A percentile compares a stretch with the other conserved stretches of the same genome.
Conservation (phyloP, 2,888 invertebrate genomes). For the Agonum fuliginosum region DNA sequence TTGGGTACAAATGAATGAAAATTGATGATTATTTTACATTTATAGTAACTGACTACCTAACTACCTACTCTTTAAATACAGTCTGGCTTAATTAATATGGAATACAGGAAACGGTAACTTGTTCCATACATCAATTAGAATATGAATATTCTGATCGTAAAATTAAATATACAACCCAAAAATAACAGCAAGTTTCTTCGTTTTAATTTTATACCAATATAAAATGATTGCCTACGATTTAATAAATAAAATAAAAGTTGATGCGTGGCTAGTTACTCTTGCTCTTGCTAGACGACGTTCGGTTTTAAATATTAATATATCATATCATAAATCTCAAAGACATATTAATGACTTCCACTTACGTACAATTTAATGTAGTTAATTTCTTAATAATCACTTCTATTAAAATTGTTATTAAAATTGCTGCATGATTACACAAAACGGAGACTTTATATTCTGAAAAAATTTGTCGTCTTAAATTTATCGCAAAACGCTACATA, state of each 20-base stretch:
- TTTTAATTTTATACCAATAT: too few species aligned
- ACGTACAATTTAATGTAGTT: constrained; percentile 3
- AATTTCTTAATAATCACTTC: constrained; percentile 27
- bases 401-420: constrained; percentile 19
- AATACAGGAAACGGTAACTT: too few species aligned
- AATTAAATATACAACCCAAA: neutral
- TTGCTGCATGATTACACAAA: neutral
- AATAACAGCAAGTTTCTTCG: too few species aligned
- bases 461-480: too few species aligned
- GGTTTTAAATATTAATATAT: constrained; percentile 17
- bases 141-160: neutral
- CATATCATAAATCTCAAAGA: neutral
- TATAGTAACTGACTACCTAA: too few species aligned
- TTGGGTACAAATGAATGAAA: too few species aligned
- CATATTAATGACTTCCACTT: constrained; percentile 18
- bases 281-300: neutral
- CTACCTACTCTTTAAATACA: too few species aligned
- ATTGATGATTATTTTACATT: too few species aligned
- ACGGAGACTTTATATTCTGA: neutral
- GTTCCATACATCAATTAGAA: too few species aligned
- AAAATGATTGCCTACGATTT: too few species aligned
- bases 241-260: constrained; percentile 14
- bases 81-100: neutral
- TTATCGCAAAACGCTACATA: too few species aligned
- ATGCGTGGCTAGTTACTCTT: too few species aligned